Evolutionary conservation across 2,113 vertebrate species (phyloP).

Genomic region (Datnioides undecimradiatus): DNA sequence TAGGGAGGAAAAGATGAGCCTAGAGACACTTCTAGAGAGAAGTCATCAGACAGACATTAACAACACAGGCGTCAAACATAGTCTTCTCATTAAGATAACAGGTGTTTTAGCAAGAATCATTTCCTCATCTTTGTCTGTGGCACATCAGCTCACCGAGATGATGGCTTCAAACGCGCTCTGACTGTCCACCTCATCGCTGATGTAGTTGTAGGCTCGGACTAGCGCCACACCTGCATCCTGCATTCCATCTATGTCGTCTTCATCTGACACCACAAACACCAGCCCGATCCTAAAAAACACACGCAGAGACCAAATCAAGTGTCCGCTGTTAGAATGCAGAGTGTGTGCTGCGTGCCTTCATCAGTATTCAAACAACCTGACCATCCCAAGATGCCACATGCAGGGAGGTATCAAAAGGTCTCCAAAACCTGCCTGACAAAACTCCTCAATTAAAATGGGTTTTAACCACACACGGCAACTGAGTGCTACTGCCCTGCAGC

Average conservation of each 20-base stretch:
- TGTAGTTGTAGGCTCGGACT: slow-evolving; percentile 94
- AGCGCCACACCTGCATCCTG: slow-evolving; percentile 94
- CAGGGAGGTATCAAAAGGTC: slow-evolving; percentile 55
- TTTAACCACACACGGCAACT: slow-evolving; percentile 15
- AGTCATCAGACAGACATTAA: not conserved
- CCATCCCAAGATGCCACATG: slow-evolving; percentile 31
- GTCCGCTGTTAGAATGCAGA: slow-evolving; percentile 44
- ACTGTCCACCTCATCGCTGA: slow-evolving; percentile 91
- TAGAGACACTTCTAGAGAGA: not conserved
- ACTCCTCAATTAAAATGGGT: slow-evolving; percentile 49
- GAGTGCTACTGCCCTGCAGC: not conserved
- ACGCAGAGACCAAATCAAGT: not conserved
- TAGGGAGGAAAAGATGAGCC: no score
- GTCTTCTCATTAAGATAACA: not conserved
- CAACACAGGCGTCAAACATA: not conserved
- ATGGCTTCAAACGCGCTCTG: slow-evolving; percentile 93
- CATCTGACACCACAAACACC: slow-evolving; percentile 94
- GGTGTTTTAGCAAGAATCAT: no score
- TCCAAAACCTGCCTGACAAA: slow-evolving; percentile 39
- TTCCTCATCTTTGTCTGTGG: no score
- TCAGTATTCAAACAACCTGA: slow-evolving; percentile 60
- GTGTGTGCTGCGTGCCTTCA: slow-evolving; percentile 25
- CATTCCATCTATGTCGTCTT: slow-evolving; percentile 91
- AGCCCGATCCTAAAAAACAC: slow-evolving; percentile 86
- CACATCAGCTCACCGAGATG: slow-evolving; percentile 86